Evolutionary conservation across 2,113 vertebrate species (phyloP), one percentile per base, ranked within the genome.

Genomic region (Carollia perspicillata): DNA sequence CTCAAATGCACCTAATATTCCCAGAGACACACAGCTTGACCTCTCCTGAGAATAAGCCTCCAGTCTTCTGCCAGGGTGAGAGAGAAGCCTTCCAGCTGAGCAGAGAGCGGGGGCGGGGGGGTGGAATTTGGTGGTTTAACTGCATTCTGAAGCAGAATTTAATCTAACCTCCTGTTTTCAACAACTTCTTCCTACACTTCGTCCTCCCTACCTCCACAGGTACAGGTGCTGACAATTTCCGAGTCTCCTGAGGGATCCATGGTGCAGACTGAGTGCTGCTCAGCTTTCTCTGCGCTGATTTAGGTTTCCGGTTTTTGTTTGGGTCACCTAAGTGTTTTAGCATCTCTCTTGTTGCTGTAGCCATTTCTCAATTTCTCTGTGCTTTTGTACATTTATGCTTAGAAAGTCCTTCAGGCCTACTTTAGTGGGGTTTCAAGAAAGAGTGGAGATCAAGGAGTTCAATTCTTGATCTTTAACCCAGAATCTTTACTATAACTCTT

Each of bases 81-180:
- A 22, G 11, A 49, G 44, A 96, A 58, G 18, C 42, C 16, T 84
- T 78, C 69, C 68, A 58, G 35, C 28, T 86, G 30, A 58, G 12
- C 30, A 28, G 69, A 69, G 35, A 2, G 1, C 69, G 4, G 18
- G 85, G 30, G 16, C n/a, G n/a, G n/a, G n/a, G n/a, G n/a, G n/a
- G n/a, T n/a, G n/a, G 51, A 78, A 83, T 65, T 16, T 63, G 35
- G 69, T 65, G 47, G 37, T 28, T 60, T 93, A 30, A 84, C 17
- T 58, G 47, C 55, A 71, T 81, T 17, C 87, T 84, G 60, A 83
- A 74, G n/a, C n/a, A 94, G 33, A 93, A 95, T 55, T 90, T 84
- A 72, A 92, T 85, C 47, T 66, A 83, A 74, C 60, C 78, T 93
- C 20, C 55, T 68, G 53, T 86, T 97, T 97, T 94, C 90, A 90